A percentile compares a stretch with the other conserved stretches of the same genome.
Evolutionary conservation across 2,113 vertebrate species (phyloP).

Genomic region (Sphyrna mokarran): DNA sequence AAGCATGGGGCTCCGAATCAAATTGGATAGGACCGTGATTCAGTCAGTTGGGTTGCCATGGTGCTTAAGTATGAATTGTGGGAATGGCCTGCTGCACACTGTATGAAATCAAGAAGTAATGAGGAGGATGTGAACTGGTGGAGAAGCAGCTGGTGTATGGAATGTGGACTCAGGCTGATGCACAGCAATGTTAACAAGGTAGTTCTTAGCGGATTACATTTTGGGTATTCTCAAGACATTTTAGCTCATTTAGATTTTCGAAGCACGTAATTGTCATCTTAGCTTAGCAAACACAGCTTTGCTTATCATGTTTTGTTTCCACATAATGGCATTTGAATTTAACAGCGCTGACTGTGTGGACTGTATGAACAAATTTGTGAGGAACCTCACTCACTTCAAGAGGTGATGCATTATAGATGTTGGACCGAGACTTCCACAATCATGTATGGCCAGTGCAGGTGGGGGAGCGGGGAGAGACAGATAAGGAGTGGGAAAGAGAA

Average conservation of each 20-base stretch:
- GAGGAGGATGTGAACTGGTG: neutral
- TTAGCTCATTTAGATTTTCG: neutral
- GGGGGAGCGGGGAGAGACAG: neutral
- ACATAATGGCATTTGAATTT: neutral
- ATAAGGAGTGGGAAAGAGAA: neutral
- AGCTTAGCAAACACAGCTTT: neutral
- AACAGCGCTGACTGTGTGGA: neutral
- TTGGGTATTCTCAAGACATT: neutral
- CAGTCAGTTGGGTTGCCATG: slow-evolving; percentile 8
- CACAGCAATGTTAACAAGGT: neutral
- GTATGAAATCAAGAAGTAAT: neutral
- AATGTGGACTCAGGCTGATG: neutral
- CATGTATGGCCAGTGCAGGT: neutral
- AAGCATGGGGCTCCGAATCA: neutral
- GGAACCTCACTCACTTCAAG: neutral
- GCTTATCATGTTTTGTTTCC: neutral
- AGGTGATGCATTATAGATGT: neutral
- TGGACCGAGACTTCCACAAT: neutral
- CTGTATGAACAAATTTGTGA: neutral
- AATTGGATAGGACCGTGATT: neutral
- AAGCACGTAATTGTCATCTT: neutral
- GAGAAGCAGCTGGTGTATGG: neutral
- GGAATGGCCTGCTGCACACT: neutral
- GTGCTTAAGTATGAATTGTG: neutral
- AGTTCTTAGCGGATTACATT: neutral